A percentile compares a stretch with the other conserved stretches of the same genome.
These are phyloP conservation scores for Gobio occitaniae DNA, from an alignment of 2,797 vertebrate genomes.

Conservation along the genomic window DNA sequence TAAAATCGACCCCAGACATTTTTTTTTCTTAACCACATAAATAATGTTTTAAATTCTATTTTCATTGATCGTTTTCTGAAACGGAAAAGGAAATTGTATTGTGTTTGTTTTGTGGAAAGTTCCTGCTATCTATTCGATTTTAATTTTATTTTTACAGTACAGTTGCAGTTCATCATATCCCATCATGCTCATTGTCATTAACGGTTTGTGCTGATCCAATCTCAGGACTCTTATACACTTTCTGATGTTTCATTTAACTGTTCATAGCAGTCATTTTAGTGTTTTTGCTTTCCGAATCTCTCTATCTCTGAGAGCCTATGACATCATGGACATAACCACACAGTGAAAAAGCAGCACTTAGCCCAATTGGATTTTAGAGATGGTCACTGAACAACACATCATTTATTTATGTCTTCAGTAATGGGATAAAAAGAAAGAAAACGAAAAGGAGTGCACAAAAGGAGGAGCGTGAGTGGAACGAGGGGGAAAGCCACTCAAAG, in stretches of 20 bases:
- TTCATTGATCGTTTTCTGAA: neutral
- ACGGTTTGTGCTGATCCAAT: conserved; percentile 9
- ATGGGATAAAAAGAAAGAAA: conserved; percentile 38
- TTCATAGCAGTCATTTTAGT: neutral
- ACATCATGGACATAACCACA: conserved; percentile 12
- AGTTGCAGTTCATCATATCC: neutral
- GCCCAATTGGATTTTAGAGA: conserved; percentile 41
- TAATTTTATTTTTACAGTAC: too few species aligned
- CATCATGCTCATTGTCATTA: neutral
- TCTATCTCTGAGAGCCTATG: conserved; percentile 15
- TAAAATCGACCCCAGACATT: neutral
- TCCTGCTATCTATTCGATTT: neutral
- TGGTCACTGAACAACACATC: conserved; percentile 42
- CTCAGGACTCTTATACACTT: neutral
- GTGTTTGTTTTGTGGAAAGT: neutral
- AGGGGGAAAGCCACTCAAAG: neutral
- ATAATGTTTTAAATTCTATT: neutral
- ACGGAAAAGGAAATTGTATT: neutral
- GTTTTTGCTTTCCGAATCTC: neutral
- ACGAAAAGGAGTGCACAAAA: neutral
- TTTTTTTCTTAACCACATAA: neutral
- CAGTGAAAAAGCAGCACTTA: conserved; percentile 42
- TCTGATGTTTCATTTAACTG: neutral
- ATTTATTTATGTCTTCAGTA: conserved; percentile 52
- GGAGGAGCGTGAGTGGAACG: neutral